Base-by-base conservation (phyloP, 1,140 invertebrate species). In the Drosophila grimshawi region DNA sequence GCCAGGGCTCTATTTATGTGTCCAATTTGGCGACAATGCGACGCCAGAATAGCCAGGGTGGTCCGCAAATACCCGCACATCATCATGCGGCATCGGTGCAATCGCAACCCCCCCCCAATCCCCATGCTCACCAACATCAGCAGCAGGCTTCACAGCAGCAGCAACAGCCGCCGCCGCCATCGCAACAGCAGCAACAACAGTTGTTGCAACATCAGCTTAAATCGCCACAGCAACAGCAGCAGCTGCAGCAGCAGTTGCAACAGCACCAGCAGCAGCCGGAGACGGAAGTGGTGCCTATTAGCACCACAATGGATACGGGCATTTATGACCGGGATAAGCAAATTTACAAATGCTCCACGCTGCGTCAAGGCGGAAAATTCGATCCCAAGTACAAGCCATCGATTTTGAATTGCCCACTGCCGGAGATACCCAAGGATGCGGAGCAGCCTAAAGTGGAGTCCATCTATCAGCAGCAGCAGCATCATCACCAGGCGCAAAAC, bases 321-420 rank as follows among this genome's bases (percentile, higher is more conserved):
- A 92, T 92, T 39, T 92, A 91, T 10, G 92, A 92, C 59, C 91
- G 92, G n/a, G 92, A 92, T 10, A 92, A 92, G 77, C 91, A 92
- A 56, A 92, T 92, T 51, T 92, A 92, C 55, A 92, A 92, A 57
- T 92, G 92, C 69, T 92, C 92, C 51, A 92, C 92, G 0, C 41
- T 92, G 61, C 65, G 92, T 1, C 92, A 92, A 63, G 92, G 92
- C 66, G 92, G 90, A 45, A 92, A 92, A 67, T 92, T 92, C 45
- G 91, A 92, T 81, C 81, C 89, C 39, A 92, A 92, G 57, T 88
- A 91, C 74, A 92, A 92, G 76, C 92, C 92, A 46, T 92, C 92
- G 43, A 92, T 92, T 45, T 63, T 92, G 55, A 92, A 92, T 59
- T 92, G 92, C 63, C 92, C 92, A 30, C 65, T 92, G 65, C 92